Evolutionary conservation across 1,140 invertebrate species (phyloP), one percentile per base, ranked within the genome.

Genomic region (Euwallacea similis): DNA sequence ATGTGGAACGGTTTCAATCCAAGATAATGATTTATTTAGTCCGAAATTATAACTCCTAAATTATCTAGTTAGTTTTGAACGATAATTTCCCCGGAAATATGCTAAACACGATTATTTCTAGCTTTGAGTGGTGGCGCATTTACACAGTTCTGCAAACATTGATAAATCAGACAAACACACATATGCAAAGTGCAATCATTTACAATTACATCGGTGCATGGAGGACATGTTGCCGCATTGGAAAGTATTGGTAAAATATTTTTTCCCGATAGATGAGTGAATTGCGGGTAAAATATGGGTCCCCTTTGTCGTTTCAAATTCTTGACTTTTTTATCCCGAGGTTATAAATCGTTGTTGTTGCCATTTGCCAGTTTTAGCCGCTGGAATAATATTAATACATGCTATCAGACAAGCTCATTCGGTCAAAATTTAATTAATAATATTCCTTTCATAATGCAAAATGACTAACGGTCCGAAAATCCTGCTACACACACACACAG

Each of bases 21-120:
- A 33, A 33, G 21, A 33, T 33, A 33, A 33, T 33, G 21, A 33
- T 33, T 33, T 33, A 33, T 33, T 33, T 33, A 33, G 21, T 33
- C 21, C 21, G 21, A 33, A 33, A 33, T 33, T 33, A 33, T 33
- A 33, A 33, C 21, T 33, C 21, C 21, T 33, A 33, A 33, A 33
- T 33, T 33, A 33, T 33, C 21, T 33, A 33, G 21, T 33, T 33
- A 33, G 21, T 33, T 33, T 33, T 33, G 21, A 33, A 33, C 4
- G 21, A 33, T 33, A 33, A 33, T 33, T 33, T 33, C 21, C 21
- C 21, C 21, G 21, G 11, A 42, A 65, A 65, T 65, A 42, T 50
- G 16, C n/a, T 47, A 46, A 50, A 44, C 42, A 42, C 13, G 21
- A 65, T 50, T 65, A 65, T 47, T 53, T 53, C 55, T 9, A 58